These are phyloP conservation scores for Meloidogyne floridensis DNA, from an alignment of 1,140 invertebrate genomes.

Conservation along the genomic window DNA sequence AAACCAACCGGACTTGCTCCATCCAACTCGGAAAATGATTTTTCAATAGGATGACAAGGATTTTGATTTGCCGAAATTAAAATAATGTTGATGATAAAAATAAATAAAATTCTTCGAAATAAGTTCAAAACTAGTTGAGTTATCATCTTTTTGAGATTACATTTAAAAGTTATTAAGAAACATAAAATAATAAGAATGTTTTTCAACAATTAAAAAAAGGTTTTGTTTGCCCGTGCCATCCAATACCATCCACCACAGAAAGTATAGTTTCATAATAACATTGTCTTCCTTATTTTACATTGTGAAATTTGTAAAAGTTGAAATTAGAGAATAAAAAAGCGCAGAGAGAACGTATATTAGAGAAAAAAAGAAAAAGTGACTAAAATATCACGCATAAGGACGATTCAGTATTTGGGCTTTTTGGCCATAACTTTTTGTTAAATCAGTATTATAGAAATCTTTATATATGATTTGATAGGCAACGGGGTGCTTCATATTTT, in stretches of 20 bases:
- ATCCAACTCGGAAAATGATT: not conserved
- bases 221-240: not conserved
- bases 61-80: not conserved
- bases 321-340: no score
- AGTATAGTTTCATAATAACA: no score
- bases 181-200: not conserved
- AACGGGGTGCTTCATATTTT: no score
- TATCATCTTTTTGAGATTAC: not conserved
- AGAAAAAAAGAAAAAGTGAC: no score
- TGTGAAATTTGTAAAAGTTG: no score
- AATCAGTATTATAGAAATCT: no score
- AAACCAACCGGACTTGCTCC: not conserved
- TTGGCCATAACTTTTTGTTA: no score
- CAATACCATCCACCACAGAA: not conserved
- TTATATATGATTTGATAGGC: no score
- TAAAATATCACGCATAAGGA: no score
- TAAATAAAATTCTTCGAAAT: not conserved
- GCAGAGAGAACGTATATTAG: no score
- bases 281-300: no score
- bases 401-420: no score
- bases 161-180: not conserved
- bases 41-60: not conserved
- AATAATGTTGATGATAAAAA: not conserved
- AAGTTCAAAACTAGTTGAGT: not conserved
- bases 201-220: not conserved